Evolutionary conservation across 2,113 vertebrate species (phyloP).

Genomic region (Hipposideros armiger): DNA sequence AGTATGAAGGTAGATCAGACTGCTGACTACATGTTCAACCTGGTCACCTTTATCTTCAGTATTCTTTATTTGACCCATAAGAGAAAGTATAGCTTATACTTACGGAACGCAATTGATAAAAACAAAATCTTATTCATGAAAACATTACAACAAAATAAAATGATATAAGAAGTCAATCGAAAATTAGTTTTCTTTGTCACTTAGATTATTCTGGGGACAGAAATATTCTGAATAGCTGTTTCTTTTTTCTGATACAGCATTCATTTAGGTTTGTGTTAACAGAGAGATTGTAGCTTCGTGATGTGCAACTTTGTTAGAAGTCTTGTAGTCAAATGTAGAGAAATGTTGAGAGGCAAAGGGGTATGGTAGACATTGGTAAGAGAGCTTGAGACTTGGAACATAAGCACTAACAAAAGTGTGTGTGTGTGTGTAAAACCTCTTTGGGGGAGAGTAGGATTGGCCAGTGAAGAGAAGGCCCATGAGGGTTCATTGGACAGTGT

Average conservation of each 20-base stretch:
- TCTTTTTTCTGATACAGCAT: background rate
- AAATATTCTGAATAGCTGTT: background rate
- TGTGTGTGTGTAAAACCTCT: background rate
- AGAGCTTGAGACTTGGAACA: background rate
- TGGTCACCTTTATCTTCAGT: background rate
- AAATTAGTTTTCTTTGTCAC: constrained; percentile 31
- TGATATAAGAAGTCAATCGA: background rate
- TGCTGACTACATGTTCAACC: background rate
- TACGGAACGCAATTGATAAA: background rate
- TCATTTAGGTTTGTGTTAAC: background rate
- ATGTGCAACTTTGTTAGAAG: background rate
- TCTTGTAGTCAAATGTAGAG: background rate
- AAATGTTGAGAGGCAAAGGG: background rate
- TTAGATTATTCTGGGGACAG: background rate
- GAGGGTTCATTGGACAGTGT: background rate
- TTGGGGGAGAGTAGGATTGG: background rate
- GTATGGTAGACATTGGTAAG: background rate
- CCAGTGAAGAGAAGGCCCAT: background rate
- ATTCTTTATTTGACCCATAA: background rate
- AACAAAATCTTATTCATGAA: background rate
- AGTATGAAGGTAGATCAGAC: background rate
- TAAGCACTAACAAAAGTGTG: background rate
- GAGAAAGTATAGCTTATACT: background rate
- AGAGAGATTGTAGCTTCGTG: background rate
- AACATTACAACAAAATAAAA: background rate